phyloP scores from a whole-genome alignment of 2,888 invertebrate genomes.

The Orthosia cruda region DNA sequence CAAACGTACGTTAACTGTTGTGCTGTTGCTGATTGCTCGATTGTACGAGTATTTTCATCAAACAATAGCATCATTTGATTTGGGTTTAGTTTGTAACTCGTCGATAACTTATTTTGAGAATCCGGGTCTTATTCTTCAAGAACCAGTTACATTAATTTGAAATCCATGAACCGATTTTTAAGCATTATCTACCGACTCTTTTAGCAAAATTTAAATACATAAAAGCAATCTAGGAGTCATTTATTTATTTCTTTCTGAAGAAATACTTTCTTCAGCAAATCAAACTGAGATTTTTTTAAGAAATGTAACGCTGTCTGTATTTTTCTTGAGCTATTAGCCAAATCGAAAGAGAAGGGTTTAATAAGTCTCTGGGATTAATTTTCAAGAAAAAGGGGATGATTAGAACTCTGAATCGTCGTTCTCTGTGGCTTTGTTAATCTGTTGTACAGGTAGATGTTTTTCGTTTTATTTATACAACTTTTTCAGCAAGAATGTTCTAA shows the following conservation, averaged over 20 bases:
- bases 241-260: conserved; percentile 15
- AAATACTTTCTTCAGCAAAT: conserved; percentile 46
- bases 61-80: too few relatives aligned
- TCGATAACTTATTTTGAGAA: too few relatives aligned
- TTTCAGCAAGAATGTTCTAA: conserved; percentile 17
- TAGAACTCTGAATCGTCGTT: conserved; percentile 48
- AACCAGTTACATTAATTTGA: conserved; percentile 5
- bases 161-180: conserved; percentile 8
- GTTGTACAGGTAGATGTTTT: conserved; percentile 35
- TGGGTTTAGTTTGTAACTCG: too few relatives aligned
- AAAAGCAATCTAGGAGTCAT: conserved; percentile 33
- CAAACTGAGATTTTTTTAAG: conserved; percentile 46
- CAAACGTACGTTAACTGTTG: too few relatives aligned
- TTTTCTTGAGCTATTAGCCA: conserved; percentile 57
- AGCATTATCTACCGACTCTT: neutral
- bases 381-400: conserved; percentile 50
- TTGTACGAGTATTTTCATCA: too few relatives aligned
- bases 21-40: too few relatives aligned
- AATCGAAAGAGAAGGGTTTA: conserved; percentile 66
- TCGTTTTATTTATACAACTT: conserved; percentile 37
- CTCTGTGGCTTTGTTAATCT: conserved; percentile 60
- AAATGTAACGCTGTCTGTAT: conserved; percentile 40
- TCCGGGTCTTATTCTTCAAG: neutral
- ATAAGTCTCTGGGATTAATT: conserved; percentile 46
- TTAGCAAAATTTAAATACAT: conserved; percentile 12